Percentiles rank a stretch among this genome's conserved stretches.
Evolutionary conservation across 2,888 invertebrate species (phyloP).

Genomic region (Cybosia mesomella): DNA sequence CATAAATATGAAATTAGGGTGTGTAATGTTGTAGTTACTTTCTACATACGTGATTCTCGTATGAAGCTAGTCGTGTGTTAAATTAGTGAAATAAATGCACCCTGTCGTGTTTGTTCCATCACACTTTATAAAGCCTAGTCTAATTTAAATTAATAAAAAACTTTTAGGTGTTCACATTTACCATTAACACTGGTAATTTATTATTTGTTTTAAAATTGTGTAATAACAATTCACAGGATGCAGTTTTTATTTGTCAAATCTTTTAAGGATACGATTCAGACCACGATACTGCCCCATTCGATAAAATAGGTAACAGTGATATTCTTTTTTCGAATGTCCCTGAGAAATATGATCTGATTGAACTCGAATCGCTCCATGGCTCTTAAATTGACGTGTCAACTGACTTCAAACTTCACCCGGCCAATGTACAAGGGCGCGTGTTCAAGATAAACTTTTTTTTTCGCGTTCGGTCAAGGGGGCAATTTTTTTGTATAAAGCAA

Average conservation of each 20-base stretch:
- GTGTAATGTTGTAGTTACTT: conserved; percentile 9
- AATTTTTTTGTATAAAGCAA: not conserved
- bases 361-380: too few relatives aligned
- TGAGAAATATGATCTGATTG: too few relatives aligned
- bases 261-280: not conserved
- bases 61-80: conserved; percentile 48
- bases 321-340: too few relatives aligned
- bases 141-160: conserved; percentile 56
- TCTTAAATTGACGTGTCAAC: too few relatives aligned
- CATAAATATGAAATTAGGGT: not conserved
- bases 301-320: too few relatives aligned
- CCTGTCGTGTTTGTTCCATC: conserved; percentile 60
- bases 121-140: conserved; percentile 64
- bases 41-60: conserved; percentile 25
- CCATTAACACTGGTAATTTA: not conserved
- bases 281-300: not conserved
- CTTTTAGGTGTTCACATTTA: conserved; percentile 29
- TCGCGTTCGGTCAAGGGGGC: not conserved
- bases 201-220: not conserved
- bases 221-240: not conserved
- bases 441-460: not conserved
- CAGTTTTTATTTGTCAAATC: not conserved
- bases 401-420: too few relatives aligned
- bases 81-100: conserved; percentile 47
- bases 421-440: too few relatives aligned